Percentiles rank a stretch among this genome's conserved stretches.
phyloP scores from a whole-genome alignment of 1,140 invertebrate genomes.

The Monochamus saltuarius region DNA sequence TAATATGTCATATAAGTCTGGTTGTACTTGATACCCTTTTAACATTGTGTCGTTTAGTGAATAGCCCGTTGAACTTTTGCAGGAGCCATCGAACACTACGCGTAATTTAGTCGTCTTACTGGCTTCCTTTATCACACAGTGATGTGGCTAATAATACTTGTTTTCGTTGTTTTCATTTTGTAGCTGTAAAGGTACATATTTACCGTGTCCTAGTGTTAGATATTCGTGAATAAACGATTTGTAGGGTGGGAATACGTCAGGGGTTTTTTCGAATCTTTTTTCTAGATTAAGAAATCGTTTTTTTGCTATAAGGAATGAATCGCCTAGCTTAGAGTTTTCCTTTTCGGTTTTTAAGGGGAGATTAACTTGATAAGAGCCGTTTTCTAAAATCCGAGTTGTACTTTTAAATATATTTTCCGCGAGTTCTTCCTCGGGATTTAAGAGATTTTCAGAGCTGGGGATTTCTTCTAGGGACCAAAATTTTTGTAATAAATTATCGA shows the following conservation, averaged over 20 bases:
- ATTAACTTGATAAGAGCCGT: conserved; percentile 17
- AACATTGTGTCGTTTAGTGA: conserved; percentile 38
- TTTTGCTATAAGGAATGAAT: conserved; percentile 5
- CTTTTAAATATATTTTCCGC: not conserved
- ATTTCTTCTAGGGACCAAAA: conserved; percentile 11
- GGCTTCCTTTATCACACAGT: conserved; percentile 36
- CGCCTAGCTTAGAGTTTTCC: conserved; percentile 14
- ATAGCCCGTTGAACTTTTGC: conserved; percentile 39
- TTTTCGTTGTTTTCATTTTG: conserved; percentile 21
- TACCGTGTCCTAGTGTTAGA: not conserved
- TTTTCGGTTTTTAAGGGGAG: conserved; percentile 5
- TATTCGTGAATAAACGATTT: not conserved
- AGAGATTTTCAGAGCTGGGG: not conserved
- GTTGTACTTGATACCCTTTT: conserved; percentile 29
- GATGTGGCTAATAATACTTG: conserved; percentile 47
- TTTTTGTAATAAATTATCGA: not conserved
- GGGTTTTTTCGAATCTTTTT: conserved; percentile 19
- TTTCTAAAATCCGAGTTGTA: not conserved
- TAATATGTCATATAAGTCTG: conserved; percentile 23
- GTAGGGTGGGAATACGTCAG: too few relatives aligned
- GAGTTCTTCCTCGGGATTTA: not conserved
- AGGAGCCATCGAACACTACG: conserved; percentile 45
- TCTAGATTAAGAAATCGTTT: conserved; percentile 23
- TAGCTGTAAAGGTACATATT: not conserved
- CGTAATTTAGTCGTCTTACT: conserved; percentile 45